Conservation (phyloP, 2,888 invertebrate genomes). For the Unio delphinus region DNA sequence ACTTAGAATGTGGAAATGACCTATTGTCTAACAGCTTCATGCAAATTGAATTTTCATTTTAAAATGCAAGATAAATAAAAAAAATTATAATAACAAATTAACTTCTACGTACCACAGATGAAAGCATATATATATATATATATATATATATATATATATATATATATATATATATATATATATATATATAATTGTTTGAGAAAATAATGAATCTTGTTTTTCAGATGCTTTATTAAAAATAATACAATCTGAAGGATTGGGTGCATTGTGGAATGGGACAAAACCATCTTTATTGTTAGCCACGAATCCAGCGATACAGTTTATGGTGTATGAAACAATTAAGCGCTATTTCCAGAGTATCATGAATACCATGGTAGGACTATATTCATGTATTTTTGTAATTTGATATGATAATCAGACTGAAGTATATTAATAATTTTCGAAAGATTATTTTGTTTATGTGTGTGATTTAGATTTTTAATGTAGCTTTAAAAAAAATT, state of each 20-base stretch:
- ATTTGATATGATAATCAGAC: neutral
- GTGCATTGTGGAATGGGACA: slow-evolving; percentile 87
- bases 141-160: too few species aligned
- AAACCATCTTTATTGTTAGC: slow-evolving; percentile 88
- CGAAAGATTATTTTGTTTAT: neutral
- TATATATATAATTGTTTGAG: neutral
- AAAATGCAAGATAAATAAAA: too few species aligned
- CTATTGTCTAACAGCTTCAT: too few species aligned
- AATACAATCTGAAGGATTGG: slow-evolving; percentile 81
- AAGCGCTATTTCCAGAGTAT: slow-evolving; percentile 79
- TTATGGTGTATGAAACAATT: slow-evolving; percentile 90
- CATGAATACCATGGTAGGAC: slow-evolving; percentile 34
- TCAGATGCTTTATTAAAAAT: slow-evolving; percentile 81
- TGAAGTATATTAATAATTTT: neutral
- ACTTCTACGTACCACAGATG: too few species aligned
- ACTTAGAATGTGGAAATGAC: too few species aligned
- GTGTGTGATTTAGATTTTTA: too few species aligned
- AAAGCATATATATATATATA: too few species aligned
- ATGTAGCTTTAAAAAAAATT: too few species aligned
- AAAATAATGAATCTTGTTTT: slow-evolving; percentile 13
- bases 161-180: too few species aligned
- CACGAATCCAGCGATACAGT: slow-evolving; percentile 91
- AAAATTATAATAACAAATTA: too few species aligned
- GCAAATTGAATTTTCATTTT: too few species aligned
- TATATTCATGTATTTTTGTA: neutral